Evolutionary conservation across 1,140 invertebrate genomes (phyloP).

Genomic region (Cydia strobilella): DNA sequence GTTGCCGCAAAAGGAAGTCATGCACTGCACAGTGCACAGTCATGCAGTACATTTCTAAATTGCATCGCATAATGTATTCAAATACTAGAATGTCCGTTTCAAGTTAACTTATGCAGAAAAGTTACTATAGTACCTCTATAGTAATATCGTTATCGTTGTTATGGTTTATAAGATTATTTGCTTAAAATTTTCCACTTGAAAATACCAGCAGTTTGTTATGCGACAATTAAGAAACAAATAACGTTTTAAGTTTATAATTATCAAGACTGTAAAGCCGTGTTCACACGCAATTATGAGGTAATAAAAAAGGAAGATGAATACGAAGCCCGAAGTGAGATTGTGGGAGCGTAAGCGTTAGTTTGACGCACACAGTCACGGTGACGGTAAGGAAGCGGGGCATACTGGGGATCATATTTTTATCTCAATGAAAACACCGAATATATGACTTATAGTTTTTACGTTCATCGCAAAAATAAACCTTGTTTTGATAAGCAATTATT

Average conservation of each 20-base stretch:
- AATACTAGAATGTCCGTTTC: background rate
- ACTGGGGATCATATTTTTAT: background rate
- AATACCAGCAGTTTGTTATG: no score
- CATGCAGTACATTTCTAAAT: background rate
- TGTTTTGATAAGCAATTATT: no score
- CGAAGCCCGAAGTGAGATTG: background rate
- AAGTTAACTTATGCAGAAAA: background rate
- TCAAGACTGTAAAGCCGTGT: background rate
- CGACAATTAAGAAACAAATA: no score
- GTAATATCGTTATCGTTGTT: no score
- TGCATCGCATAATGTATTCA: conserved; percentile 2
- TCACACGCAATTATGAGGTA: conserved; percentile 22
- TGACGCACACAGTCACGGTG: background rate
- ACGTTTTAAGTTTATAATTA: background rate
- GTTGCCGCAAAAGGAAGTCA: background rate
- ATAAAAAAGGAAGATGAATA: conserved; percentile 14
- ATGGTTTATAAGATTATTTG: no score
- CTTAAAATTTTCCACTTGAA: no score
- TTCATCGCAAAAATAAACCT: no score
- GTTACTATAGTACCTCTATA: background rate
- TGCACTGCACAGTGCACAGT: background rate
- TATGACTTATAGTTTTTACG: background rate
- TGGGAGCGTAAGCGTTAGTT: background rate
- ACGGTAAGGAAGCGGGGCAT: background rate
- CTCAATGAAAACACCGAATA: background rate